phyloP scores from a whole-genome alignment of 2,888 invertebrate species.

The Griposia aprilina region DNA sequence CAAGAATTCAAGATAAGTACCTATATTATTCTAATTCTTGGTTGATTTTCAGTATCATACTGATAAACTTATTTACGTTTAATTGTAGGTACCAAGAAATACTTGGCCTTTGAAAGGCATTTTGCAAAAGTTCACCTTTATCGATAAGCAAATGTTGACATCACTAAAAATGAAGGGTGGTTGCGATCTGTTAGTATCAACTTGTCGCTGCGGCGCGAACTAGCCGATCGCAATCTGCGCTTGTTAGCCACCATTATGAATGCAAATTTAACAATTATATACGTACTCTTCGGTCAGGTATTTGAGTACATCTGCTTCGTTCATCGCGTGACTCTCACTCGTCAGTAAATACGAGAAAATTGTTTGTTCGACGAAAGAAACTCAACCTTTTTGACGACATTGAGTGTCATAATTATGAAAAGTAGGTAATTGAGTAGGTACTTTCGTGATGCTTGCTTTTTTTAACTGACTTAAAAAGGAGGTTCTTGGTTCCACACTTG shows the following conservation, averaged over 20 bases:
- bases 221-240: constrained; percentile 85
- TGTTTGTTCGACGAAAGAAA: constrained; percentile 70
- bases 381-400: constrained; percentile 70
- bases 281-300: constrained; percentile 68
- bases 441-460: constrained; percentile 33
- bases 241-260: constrained; percentile 87
- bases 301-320: constrained; percentile 70
- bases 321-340: constrained; percentile 78
- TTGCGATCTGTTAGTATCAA: constrained; percentile 79
- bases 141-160: constrained; percentile 61
- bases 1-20: neutral
- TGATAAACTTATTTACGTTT: neutral
- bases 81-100: neutral
- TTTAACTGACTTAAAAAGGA: constrained; percentile 21
- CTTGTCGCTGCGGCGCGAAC: constrained; percentile 84
- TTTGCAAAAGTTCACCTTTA: constrained; percentile 19
- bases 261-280: constrained; percentile 88
- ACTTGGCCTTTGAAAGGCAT: neutral
- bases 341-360: constrained; percentile 71
- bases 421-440: constrained; percentile 37
- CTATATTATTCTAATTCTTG: neutral
- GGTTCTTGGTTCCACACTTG: constrained; percentile 11
- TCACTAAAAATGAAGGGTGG: constrained; percentile 71
- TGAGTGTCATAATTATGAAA: constrained; percentile 65
- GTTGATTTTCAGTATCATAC: neutral